Evolutionary conservation across 2,888 invertebrate genomes (phyloP), one percentile per base, ranked within the genome.

Genomic region (Sepioteuthis lessoniana): DNA sequence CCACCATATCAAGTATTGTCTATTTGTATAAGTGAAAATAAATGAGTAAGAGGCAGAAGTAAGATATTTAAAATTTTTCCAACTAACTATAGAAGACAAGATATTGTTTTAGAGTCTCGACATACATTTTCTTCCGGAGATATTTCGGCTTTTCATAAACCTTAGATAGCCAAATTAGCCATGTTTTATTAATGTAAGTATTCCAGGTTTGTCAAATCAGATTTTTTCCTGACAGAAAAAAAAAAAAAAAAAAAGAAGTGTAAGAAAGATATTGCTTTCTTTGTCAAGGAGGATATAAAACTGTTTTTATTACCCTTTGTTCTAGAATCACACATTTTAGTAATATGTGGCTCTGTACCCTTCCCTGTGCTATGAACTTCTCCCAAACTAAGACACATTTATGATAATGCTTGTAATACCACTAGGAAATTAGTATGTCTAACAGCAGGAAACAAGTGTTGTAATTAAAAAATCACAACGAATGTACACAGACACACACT

Each of bases 221-320:
- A n/a, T 4, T 60, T 60, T 13, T 76, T 35, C n/a, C n/a, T 76
- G 16, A 76, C 76, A 76, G n/a, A 3, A n/a, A 0, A 3, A 35
- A 13, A 76, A n/a, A 76, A 35, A 76, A 16, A 35, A 4, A 16
- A n/a, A 76, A 76, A 16, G n/a, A 19, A 35, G 21, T n/a, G 13
- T 13, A 76, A 25, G 25, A 25, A 76, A 76, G 76, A 76, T 19
- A 76, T n/a, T 76, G 76, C 76, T 10, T 76, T 76, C 19, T n/a
- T 76, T 76, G 76, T 76, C 76, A 76, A n/a, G n/a, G n/a, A n/a
- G 16, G n/a, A n/a, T n/a, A 76, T 76, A 76, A 76, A 76, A 76
- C n/a, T 16, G n/a, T 76, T 76, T 76, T 76, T 76, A 76, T 76
- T 25, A 76, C n/a, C 76, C 76, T 76, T 76, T 76, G 76, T 76